A percentile compares a stretch with the other conserved stretches of the same genome.
Conservation (phyloP, 2,888 invertebrate species). For the Octonoba sinensis region DNA sequence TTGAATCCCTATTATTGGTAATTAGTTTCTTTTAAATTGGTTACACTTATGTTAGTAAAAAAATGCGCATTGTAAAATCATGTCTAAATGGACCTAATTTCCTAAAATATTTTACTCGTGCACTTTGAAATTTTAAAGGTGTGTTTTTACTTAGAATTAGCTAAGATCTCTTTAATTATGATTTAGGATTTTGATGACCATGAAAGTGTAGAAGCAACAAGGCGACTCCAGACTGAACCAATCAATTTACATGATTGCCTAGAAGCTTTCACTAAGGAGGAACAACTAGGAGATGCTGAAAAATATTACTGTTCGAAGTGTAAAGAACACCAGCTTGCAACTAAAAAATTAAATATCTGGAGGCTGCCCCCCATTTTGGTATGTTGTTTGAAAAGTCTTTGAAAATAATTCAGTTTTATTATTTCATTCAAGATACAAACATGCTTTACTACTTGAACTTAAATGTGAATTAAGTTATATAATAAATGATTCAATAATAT, state of each 20-base stretch:
- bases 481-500: no score
- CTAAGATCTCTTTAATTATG: no score
- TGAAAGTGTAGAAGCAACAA: constrained; percentile 79
- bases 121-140: not conserved
- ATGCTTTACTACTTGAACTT: no score
- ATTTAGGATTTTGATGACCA: constrained; percentile 81
- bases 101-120: not conserved
- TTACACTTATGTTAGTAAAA: not conserved
- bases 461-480: no score
- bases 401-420: no score
- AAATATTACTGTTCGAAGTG: constrained; percentile 89
- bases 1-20: not conserved
- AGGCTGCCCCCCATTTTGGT: constrained; percentile 89
- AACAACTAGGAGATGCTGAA: constrained; percentile 82
- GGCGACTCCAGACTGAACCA: constrained; percentile 83
- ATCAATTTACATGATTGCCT: constrained; percentile 87
- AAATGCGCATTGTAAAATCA: no score
- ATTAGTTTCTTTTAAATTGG: not conserved
- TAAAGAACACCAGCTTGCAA: constrained; percentile 85
- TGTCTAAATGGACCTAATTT: no score
- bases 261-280: constrained; percentile 88
- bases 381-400: constrained; percentile 50
- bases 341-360: constrained; percentile 93
- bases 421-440: no score
- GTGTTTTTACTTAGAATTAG: not conserved